phyloP scores from a whole-genome alignment of 92 coral and sea anemone species.

The Epizoanthus illoricatus region DNA sequence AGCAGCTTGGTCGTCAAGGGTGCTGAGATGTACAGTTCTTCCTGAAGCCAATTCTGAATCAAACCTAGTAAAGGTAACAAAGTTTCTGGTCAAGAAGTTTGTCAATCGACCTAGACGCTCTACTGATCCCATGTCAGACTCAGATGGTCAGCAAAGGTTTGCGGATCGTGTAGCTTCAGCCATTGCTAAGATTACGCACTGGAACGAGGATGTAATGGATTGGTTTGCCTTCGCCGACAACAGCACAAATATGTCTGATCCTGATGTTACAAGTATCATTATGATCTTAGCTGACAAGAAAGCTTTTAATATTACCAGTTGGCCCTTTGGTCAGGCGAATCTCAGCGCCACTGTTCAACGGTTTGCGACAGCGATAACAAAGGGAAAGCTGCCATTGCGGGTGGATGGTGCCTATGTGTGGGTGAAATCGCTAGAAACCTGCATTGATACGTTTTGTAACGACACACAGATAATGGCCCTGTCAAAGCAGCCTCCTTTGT shows the following conservation, averaged over 20 bases:
- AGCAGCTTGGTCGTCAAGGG: not conserved
- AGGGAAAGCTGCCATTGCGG: constrained; percentile 40
- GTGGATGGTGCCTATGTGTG: constrained; percentile 48
- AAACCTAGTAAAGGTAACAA: constrained; percentile 32
- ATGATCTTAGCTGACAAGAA: constrained; percentile 58
- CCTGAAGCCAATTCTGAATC: too few species aligned
- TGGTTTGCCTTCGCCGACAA: constrained; percentile 41
- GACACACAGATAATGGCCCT: constrained; percentile 45
- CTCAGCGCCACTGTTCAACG: constrained; percentile 25
- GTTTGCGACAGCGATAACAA: constrained; percentile 17
- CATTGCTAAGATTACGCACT: constrained; percentile 38
- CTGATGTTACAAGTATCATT: constrained; percentile 19
- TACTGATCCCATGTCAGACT: constrained; percentile 33
- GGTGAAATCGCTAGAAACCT: constrained; percentile 52
- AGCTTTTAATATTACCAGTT: constrained; percentile 26
- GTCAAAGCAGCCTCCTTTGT: constrained; percentile 38
- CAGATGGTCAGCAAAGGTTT: constrained; percentile 51
- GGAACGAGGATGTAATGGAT: constrained; percentile 43
- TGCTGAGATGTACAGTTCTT: too few species aligned
- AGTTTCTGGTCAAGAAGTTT: constrained; percentile 31
- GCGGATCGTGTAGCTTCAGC: constrained; percentile 51
- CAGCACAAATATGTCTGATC: not conserved
- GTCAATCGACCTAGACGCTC: constrained; percentile 40
- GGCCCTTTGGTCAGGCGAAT: constrained; percentile 3
- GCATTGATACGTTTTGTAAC: constrained; percentile 55